Conservation (phyloP, 2,113 vertebrate species). For the Ceyx melanurus region DNA sequence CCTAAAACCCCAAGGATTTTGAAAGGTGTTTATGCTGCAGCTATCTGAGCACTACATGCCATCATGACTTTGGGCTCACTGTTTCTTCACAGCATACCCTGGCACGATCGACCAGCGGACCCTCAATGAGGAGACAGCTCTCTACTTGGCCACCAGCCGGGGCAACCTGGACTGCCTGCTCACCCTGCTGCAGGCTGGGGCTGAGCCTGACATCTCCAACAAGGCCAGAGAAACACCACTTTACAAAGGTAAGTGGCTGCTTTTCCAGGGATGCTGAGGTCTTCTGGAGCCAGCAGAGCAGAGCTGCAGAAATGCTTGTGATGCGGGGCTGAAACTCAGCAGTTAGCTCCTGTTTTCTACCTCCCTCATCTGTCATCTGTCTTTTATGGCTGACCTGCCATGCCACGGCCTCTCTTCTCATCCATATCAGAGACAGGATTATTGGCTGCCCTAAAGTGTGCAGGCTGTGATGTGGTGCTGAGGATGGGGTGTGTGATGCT, state of each 20-base stretch:
- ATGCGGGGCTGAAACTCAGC: not conserved
- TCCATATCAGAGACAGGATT: not conserved
- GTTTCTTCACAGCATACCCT: conserved; percentile 77
- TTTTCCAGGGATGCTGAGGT: not conserved
- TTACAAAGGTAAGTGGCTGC: conserved; percentile 82
- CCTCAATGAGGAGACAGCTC: conserved; percentile 81
- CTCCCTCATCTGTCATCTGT: not conserved
- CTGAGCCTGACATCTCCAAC: conserved; percentile 84
- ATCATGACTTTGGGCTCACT: not conserved
- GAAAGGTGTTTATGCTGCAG: not conserved
- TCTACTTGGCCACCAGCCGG: conserved; percentile 80
- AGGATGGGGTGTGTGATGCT: not conserved
- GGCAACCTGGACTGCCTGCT: conserved; percentile 76
- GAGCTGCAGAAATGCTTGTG: not conserved
- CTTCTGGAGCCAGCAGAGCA: not conserved
- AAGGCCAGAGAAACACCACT: conserved; percentile 87
- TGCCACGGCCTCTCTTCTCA: not conserved
- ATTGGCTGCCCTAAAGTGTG: not conserved
- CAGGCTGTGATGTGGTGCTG: not conserved
- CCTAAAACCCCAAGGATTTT: not conserved
- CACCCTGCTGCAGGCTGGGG: conserved; percentile 83
- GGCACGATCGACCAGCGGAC: conserved; percentile 85
- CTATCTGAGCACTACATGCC: not conserved
- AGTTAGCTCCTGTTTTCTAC: not conserved
- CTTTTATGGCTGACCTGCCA: not conserved